Percentiles rank a stretch among this genome's conserved stretches.
These are phyloP conservation scores for Antechinus stuartii DNA, from an alignment of 2,113 vertebrate genomes.

Conservation along the genomic window DNA sequence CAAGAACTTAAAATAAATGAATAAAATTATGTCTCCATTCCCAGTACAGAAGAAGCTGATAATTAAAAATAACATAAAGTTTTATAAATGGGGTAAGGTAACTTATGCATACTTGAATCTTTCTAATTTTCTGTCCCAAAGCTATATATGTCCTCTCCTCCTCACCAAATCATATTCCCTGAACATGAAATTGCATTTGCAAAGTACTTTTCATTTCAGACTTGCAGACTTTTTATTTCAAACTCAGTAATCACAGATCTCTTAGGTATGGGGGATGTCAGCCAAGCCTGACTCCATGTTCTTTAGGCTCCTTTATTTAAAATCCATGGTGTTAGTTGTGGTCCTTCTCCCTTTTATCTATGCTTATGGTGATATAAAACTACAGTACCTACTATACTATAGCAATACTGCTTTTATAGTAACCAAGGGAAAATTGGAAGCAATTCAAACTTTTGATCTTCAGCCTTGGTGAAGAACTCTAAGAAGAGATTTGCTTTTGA, in stretches of 20 bases:
- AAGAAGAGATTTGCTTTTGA: conserved; percentile 7
- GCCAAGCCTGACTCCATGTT: no score
- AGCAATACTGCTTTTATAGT: background rate
- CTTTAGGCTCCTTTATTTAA: background rate
- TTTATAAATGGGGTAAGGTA: background rate
- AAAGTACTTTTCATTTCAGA: background rate
- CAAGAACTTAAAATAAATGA: background rate
- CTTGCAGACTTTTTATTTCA: background rate
- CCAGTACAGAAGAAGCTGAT: background rate
- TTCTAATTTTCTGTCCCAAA: background rate
- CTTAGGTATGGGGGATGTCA: background rate
- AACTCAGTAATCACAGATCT: background rate
- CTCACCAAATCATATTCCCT: background rate
- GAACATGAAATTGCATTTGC: background rate
- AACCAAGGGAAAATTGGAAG: background rate
- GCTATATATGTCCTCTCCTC: conserved; percentile 1
- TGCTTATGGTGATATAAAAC: background rate
- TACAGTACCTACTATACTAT: background rate
- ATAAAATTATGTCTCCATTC: background rate
- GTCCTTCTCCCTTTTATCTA: no score
- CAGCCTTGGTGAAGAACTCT: background rate
- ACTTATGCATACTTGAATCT: background rate
- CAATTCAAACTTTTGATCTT: conserved; percentile 23
- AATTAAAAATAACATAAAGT: background rate
- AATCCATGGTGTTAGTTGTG: background rate